Conservation (phyloP, 2,113 vertebrate genomes). For the Mohoua ochrocephala region DNA sequence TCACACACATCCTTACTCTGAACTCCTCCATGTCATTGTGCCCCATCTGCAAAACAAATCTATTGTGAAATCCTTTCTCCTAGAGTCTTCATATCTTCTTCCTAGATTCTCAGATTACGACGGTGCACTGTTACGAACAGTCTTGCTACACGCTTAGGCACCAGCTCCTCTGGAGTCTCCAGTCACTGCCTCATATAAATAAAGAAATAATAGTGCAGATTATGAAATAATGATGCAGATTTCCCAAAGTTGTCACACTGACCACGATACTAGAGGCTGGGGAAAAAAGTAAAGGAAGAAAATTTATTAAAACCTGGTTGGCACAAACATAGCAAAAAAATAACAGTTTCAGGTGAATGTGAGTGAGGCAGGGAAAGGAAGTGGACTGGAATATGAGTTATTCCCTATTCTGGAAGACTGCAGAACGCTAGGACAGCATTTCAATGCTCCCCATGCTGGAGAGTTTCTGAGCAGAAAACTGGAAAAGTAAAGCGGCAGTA, state of each 20-base stretch:
- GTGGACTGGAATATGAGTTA: neutral
- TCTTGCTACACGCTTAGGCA: neutral
- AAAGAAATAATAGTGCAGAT: neutral
- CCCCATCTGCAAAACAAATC: neutral
- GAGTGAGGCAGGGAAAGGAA: neutral
- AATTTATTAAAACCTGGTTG: neutral
- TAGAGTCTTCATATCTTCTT: neutral
- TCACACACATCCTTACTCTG: neutral
- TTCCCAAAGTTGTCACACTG: neutral
- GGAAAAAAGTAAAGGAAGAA: neutral
- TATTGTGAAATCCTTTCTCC: neutral
- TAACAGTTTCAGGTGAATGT: neutral
- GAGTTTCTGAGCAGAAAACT: neutral
- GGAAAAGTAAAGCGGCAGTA: neutral
- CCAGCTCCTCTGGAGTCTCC: neutral
- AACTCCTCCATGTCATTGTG: neutral
- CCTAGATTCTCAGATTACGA: neutral
- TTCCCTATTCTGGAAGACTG: neutral
- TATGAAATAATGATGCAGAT: neutral
- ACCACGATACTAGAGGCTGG: neutral
- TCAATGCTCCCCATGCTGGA: neutral
- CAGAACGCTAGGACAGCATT: neutral
- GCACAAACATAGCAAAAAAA: neutral
- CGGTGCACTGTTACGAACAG: neutral
- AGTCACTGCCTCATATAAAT: neutral